Evolutionary conservation across 2,797 vertebrate genomes (phyloP), one percentile per base, ranked within the genome.

Genomic region (Chelon auratus): DNA sequence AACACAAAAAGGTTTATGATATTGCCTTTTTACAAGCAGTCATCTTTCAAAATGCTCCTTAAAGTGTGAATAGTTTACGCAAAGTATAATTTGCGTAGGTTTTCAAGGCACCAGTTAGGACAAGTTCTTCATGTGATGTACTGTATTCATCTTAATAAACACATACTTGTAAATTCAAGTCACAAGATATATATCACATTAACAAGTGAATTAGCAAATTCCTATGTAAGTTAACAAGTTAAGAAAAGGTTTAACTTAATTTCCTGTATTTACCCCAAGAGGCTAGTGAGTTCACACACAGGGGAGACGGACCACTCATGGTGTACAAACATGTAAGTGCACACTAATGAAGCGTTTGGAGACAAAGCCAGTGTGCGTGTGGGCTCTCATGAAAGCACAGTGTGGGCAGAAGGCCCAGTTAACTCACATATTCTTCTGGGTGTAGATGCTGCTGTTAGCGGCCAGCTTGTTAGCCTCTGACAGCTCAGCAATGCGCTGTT

Each of bases 351-450:
- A 86, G 77, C 63, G 67, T 70, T 58, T 64, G 48, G 72, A 76
- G 51, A 65, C 55, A 60, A 53, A 68, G 18, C 52, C 51, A 40
- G 70, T 68, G 81, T 72, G 73, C 42, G 66, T 42, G 51, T 59
- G 54, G 63, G 70, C 26, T 15, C 56, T 72, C 30, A 76, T 81
- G 62, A 77, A 79, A 85, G 59, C 58, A 63, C 48, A 67, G 68
- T 52, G 71, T 73, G 70, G 75, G 80, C 52, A 78, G 61, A 70
- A 57, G 60, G 68, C 78, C 82, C 78, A 26, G 75, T 81, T 80
- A 78, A 95, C 97, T 97, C 93, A 99, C 98, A 99, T 99, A 93
- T 99, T 99, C 89, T 98, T 97, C 91, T 99, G 97, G 26, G 98
- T 99, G 83, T 98, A 99, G 88, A 99, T 96, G 89, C 97, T 99